Evolutionary conservation across 1,140 invertebrate genomes (phyloP), one percentile per base, ranked within the genome.

Genomic region (Lepidotrigona ventralis): DNA sequence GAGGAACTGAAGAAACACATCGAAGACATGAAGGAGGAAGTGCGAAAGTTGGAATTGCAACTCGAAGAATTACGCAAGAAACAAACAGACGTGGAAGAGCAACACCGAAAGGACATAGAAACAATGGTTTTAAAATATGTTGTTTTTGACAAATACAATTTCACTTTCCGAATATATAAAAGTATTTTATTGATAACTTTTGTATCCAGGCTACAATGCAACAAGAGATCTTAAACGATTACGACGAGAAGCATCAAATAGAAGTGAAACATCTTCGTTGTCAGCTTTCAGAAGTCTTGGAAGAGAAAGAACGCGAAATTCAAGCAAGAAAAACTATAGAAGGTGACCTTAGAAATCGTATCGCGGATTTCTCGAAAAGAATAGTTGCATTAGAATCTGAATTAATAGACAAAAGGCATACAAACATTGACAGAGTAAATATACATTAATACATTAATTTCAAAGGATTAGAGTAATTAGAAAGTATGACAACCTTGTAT

Each of bases 1-100:
- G 82, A 85, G 11, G 93, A 94, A 76, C 89, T 93, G 54, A 92
- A 93, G 29, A 91, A 91, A 58, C 91, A 91, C 0, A 92, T 94
- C 0, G 91, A 92, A 54, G 91, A 93, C 8, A 81, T 94, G 85
- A 93, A 92, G 58, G 78, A 81, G 11, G 90, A 92, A 64, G 81
- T 91, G 15, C 75, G 66, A 11, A 82, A 81, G 63, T 54, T 92
- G 17, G 87, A 86, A 80, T 56, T 81, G n/a, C 80, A 90, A 74
- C 12, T 90, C 12, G 70, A 85, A 8, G 84, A 88, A 9, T 17
- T 91, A 0, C 74, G 54, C 21, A 75, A 85, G 12, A 92, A 90
- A 29, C 81, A 89, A 76, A 60, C 63, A 12, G 81, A 89, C 23
- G 58, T 86, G 2, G 91, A 92, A 19, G 83, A 90, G 17, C 89